Percentiles rank a stretch among this genome's conserved stretches.
Evolutionary conservation across 1,140 invertebrate species (phyloP).

Genomic region (Spodoptera frugiperda): DNA sequence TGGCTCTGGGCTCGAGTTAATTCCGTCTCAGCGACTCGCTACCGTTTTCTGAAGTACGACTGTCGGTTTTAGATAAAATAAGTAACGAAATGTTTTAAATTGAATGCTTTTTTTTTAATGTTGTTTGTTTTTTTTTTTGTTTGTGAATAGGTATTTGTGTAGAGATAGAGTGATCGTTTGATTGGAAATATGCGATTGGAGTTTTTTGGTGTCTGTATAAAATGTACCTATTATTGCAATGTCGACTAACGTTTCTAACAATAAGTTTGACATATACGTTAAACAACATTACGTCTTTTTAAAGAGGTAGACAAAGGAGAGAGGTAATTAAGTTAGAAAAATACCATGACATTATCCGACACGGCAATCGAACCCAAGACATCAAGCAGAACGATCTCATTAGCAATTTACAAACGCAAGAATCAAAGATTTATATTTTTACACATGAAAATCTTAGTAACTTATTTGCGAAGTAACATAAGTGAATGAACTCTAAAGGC

Average conservation of each 20-base stretch:
- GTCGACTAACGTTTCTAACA: too few species aligned
- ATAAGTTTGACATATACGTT: too few species aligned
- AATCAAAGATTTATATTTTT: not conserved
- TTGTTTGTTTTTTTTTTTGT: not conserved
- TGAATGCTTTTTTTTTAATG: constrained; percentile 22
- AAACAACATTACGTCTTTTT: too few species aligned
- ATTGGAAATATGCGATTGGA: too few species aligned
- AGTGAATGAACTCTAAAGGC: not conserved
- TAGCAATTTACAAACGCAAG: not conserved
- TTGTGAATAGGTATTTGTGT: too few species aligned
- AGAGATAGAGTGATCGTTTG: not conserved
- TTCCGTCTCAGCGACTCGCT: constrained; percentile 39
- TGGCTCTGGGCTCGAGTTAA: constrained; percentile 43
- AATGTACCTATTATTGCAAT: too few species aligned
- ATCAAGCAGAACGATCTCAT: too few species aligned
- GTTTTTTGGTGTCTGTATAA: too few species aligned
- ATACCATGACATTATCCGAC: too few species aligned
- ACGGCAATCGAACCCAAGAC: too few species aligned
- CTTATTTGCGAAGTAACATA: not conserved
- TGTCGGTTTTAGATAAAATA: constrained; percentile 18
- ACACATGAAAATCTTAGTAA: not conserved
- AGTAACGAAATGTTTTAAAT: not conserved
- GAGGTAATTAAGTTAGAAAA: too few species aligned
- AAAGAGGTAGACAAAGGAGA: too few species aligned
- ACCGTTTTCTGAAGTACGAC: constrained; percentile 5